A percentile compares a stretch with the other conserved stretches of the same genome.
Evolutionary conservation across 2,797 vertebrate genomes (phyloP).

Genomic region (Gymnothorax javanicus): DNA sequence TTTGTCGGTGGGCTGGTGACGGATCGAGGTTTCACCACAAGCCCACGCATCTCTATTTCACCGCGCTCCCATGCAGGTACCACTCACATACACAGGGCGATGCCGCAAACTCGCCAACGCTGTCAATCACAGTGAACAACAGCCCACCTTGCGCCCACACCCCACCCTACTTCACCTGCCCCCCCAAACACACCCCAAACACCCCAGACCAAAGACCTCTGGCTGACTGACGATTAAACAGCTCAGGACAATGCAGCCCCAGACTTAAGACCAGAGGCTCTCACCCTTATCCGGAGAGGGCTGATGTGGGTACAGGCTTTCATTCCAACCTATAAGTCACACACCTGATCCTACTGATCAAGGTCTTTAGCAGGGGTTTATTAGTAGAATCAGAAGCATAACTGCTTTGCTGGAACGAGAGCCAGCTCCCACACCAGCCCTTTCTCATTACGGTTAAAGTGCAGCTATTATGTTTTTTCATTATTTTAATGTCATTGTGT

Average conservation of each 20-base stretch:
- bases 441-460: no score
- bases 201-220: neutral
- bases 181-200: neutral
- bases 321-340: no score
- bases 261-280: neutral
- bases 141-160: neutral
- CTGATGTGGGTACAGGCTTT: no score
- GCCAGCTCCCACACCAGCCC: no score
- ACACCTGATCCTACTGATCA: no score
- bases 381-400: no score
- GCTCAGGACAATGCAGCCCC: neutral
- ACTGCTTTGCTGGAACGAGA: no score
- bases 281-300: no score
- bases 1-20: neutral
- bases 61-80: neutral
- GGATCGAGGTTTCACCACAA: neutral
- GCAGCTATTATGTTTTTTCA: no score
- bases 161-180: no score
- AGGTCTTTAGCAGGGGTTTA: no score
- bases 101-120: neutral
- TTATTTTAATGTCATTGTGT: no score
- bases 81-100: neutral
- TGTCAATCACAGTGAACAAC: neutral
- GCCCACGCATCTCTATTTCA: constrained; percentile 14
- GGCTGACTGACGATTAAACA: neutral